These are phyloP conservation scores for Melanophora roralis DNA, from an alignment of 2,888 invertebrate species.

Conservation along the genomic window DNA sequence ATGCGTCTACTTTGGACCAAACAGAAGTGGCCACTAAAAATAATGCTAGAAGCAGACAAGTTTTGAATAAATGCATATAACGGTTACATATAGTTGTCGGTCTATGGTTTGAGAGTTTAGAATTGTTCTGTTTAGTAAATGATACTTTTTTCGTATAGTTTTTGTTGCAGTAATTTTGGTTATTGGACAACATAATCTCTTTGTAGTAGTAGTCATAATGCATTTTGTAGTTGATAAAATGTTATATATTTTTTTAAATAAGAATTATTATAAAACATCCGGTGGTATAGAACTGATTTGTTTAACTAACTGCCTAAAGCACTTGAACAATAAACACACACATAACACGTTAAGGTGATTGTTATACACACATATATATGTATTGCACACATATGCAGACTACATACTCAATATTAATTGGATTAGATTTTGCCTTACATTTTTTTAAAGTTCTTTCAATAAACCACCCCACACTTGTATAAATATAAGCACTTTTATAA, in stretches of 20 bases:
- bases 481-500: background rate
- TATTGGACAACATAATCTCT: background rate
- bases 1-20: background rate
- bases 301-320: too few relatives aligned
- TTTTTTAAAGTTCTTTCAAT: background rate
- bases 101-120: background rate
- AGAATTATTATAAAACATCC: conserved; percentile 3
- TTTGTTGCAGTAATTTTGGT: background rate
- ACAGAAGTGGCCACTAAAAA: background rate
- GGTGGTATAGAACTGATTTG: too few relatives aligned
- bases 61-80: background rate
- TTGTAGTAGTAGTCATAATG: conserved; percentile 21
- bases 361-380: too few relatives aligned
- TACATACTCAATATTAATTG: background rate
- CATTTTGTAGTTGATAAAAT: conserved; percentile 18
- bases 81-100: background rate
- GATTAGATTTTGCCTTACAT: background rate
- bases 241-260: background rate
- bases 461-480: background rate
- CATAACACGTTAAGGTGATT: too few relatives aligned
- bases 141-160: conserved; percentile 1
- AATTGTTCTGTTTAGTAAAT: background rate
- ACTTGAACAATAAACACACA: too few relatives aligned
- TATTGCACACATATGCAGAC: too few relatives aligned
- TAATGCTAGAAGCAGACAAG: conserved; percentile 6